phyloP scores from a whole-genome alignment of 2,113 vertebrate species.

The Laticauda laticaudata region DNA sequence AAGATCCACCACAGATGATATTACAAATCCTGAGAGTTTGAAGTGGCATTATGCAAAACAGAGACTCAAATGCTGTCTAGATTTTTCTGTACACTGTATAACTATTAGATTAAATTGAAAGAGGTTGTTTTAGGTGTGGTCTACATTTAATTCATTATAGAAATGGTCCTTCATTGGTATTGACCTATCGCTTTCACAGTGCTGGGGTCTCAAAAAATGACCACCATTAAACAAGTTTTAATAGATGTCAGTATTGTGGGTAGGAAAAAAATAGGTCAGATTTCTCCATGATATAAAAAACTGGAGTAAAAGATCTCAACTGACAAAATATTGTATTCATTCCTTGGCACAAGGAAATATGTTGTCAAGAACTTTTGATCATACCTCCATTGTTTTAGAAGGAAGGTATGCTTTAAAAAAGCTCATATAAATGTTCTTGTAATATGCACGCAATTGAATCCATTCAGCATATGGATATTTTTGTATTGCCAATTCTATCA shows the following conservation, averaged over 20 bases:
- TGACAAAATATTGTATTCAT: not conserved
- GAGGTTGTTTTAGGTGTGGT: not conserved
- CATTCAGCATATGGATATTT: not conserved
- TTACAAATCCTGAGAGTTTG: not conserved
- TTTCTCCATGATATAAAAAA: not conserved
- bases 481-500: not conserved
- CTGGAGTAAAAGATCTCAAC: not conserved
- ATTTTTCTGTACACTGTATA: not conserved
- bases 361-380: not conserved
- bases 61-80: not conserved
- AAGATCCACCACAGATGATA: not conserved
- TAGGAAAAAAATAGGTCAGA: not conserved
- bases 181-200: not conserved
- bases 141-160: not conserved
- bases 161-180: not conserved
- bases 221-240: not conserved
- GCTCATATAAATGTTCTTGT: not conserved
- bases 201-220: not conserved
- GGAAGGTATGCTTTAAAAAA: not conserved
- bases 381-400: not conserved
- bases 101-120: not conserved
- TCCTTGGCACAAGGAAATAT: not conserved
- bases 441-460: not conserved
- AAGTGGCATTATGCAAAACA: not conserved
- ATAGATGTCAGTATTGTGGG: not conserved